Evolutionary conservation across 2,113 vertebrate genomes (phyloP).

Genomic region (Oncorhynchus kisutch): DNA sequence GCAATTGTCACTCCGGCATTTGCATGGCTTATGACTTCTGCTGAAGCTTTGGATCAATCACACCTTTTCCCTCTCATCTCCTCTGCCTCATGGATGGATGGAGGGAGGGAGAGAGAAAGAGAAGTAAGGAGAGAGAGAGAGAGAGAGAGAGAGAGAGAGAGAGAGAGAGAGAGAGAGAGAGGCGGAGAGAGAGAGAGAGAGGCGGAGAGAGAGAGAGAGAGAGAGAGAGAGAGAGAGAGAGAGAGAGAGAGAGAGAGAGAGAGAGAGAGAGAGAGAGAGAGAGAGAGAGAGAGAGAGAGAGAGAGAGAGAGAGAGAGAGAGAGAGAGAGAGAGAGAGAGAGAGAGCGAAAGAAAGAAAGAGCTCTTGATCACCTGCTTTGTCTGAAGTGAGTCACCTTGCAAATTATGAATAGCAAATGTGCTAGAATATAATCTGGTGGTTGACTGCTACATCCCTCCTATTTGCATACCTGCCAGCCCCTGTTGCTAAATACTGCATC

Average conservation of each 20-base stretch:
- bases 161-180: too few species aligned
- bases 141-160: too few species aligned
- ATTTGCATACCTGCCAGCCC: conserved; percentile 79
- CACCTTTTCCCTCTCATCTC: conserved; percentile 23
- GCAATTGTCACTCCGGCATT: conserved; percentile 65
- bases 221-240: conserved; percentile 35
- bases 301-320: too few species aligned
- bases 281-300: conserved; percentile 36
- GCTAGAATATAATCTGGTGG: conserved; percentile 75
- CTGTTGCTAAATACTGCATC: conserved; percentile 62
- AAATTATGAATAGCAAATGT: conserved; percentile 83
- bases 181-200: too few species aligned
- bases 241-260: too few species aligned
- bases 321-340: not conserved
- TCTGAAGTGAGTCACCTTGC: conserved; percentile 83
- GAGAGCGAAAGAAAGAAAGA: conserved; percentile 31
- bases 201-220: not conserved
- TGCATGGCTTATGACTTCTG: conserved; percentile 70
- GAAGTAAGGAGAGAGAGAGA: too few species aligned
- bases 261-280: not conserved
- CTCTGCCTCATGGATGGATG: not conserved
- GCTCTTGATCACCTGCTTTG: conserved; percentile 77
- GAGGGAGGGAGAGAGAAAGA: not conserved
- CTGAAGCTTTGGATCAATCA: conserved; percentile 69
- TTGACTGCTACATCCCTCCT: conserved; percentile 59